Evolutionary conservation across 2,888 invertebrate genomes (phyloP), one percentile per base, ranked within the genome.

Genomic region (Ditula angustiorana): DNA sequence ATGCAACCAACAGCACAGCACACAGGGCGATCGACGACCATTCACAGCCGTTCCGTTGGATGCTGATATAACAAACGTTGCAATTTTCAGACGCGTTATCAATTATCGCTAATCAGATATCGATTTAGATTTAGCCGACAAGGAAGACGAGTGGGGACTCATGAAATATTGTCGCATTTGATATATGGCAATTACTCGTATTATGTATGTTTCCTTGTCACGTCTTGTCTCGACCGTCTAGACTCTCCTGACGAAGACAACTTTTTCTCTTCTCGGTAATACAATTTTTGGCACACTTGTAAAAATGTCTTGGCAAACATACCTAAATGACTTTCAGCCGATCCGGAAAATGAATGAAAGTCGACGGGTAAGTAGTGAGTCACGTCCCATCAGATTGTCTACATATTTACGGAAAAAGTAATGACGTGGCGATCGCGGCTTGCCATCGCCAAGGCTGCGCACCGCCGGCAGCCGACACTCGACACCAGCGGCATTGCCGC

Each of bases 261-360:
- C 75, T 85, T 87, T 86, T 85, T 83, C 87, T 87, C 72, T 89
- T 88, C 90, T 86, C 83, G 82, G 90, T 90, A 90, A 86, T 87
- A 88, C 83, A 84, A 79, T 82, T 86, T 88, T 90, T 91, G 91
- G 90, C 91, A 91, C 86, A 79, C 77, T 76, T 78, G 77, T 83
- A 82, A 81, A 85, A 81, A 86, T 83, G 83, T 85, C 85, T 90
- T 92, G 91, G 90, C 92, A 91, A 86, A 80, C 82, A 80, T 81
- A 37, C 44, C 46, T 59, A 79, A 78, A 78, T 78, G 80, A 85
- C 83, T 86, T 87, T 86, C 85, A 85, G 87, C 82, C 81, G 79
- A 82, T 82, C 82, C 82, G 83, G 85, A 86, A 86, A 89, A 88
- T 91, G 90, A 92, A 92, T 90, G 91, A 90, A 90, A 88, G 85